A percentile compares a stretch with the other conserved stretches of the same genome.
Conservation (phyloP, 1,140 invertebrate species). For the Diplogasteroides magnus region DNA sequence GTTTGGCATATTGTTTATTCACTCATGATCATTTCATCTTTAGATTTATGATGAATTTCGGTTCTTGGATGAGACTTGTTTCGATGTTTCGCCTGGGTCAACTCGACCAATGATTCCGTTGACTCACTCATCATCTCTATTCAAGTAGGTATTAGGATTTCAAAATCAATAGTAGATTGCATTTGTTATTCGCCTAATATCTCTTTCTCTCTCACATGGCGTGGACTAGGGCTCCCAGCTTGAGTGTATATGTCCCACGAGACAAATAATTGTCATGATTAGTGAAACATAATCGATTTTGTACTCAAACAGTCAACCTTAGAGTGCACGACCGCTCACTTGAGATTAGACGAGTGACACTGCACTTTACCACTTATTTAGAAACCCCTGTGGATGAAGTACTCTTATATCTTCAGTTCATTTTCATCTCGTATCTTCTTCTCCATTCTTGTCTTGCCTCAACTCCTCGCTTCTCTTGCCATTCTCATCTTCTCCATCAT, state of each 20-base stretch:
- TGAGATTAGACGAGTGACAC: background rate
- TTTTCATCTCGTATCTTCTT: background rate
- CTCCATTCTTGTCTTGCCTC: background rate
- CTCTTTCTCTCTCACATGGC: too few relatives aligned
- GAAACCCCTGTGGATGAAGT: background rate
- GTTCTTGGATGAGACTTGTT: conserved; percentile 5
- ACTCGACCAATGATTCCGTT: background rate
- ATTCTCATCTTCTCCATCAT: background rate
- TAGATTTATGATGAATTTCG: conserved; percentile 17
- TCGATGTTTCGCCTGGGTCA: conserved; percentile 1
- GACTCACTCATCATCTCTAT: too few relatives aligned
- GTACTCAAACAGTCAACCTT: too few relatives aligned
- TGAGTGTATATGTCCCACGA: too few relatives aligned
- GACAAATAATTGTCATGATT: too few relatives aligned
- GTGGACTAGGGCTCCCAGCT: too few relatives aligned
- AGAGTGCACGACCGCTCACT: too few relatives aligned
- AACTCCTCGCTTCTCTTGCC: background rate
- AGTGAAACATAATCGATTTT: too few relatives aligned
- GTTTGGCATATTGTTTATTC: background rate
- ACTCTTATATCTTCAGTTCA: background rate
- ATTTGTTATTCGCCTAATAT: too few relatives aligned
- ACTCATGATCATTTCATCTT: background rate
- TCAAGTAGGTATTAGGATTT: too few relatives aligned
- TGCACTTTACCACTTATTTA: background rate
- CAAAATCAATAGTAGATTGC: too few relatives aligned